phyloP scores from a whole-genome alignment of 2,797 vertebrate species.

The Sus cebifrons region DNA sequence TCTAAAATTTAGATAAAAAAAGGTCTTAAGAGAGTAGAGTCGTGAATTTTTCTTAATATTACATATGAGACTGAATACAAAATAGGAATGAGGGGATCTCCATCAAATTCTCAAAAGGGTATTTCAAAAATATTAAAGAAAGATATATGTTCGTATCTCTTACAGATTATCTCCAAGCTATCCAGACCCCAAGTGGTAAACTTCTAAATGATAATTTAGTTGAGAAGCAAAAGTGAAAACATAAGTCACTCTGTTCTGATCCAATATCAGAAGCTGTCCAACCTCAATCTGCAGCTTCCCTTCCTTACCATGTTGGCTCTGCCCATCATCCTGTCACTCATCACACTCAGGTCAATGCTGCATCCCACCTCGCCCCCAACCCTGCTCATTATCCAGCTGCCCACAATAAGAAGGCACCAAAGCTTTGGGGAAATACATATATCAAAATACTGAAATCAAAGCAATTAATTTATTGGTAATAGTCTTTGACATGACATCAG shows the following conservation, averaged over 20 bases:
- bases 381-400: background rate
- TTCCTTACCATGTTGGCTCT: background rate
- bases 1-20: constrained; percentile 2
- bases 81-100: background rate
- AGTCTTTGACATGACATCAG: background rate
- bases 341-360: too few species aligned
- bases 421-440: background rate
- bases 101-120: background rate
- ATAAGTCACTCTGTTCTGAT: background rate
- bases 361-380: background rate
- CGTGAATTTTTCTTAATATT: background rate
- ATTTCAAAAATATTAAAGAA: background rate
- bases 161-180: constrained; percentile 1
- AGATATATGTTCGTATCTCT: background rate
- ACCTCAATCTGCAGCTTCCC: background rate
- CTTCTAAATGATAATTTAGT: background rate
- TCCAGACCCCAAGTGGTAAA: background rate
- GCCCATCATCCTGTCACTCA: background rate
- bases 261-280: background rate
- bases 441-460: constrained; percentile 32
- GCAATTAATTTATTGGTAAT: background rate
- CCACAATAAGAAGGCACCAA: background rate
- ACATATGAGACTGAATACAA: background rate
- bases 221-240: background rate
- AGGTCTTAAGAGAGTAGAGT: background rate